Evolutionary conservation across 2,113 vertebrate species (phyloP).

Genomic region (Caranx ignobilis): DNA sequence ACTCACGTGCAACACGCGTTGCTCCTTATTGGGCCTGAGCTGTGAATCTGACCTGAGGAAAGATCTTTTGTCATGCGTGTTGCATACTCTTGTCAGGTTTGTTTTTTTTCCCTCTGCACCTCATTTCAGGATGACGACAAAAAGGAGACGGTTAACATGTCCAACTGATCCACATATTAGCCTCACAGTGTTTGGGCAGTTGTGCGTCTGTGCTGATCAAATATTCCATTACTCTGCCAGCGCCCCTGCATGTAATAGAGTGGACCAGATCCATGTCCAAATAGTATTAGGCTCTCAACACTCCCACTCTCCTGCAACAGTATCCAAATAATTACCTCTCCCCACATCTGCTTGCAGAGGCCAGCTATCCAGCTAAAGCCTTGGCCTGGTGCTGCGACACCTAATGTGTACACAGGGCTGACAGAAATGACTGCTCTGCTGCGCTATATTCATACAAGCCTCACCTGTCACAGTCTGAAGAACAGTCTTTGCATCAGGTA

Average conservation of each 20-base stretch:
- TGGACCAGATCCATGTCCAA: constrained; percentile 71
- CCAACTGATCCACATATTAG: constrained; percentile 40
- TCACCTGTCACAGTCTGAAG: constrained; percentile 28
- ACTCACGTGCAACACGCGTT: neutral
- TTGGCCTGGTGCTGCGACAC: constrained; percentile 39
- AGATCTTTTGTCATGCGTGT: neutral
- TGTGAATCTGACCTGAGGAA: constrained; percentile 9
- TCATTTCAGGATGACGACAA: neutral
- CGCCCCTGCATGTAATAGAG: constrained; percentile 67
- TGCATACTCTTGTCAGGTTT: constrained; percentile 6
- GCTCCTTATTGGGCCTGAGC: neutral
- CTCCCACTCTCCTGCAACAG: constrained; percentile 59
- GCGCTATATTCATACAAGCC: constrained; percentile 9
- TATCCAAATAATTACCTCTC: constrained; percentile 69
- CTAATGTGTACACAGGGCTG: constrained; percentile 29
- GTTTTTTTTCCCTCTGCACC: neutral
- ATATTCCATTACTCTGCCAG: constrained; percentile 73
- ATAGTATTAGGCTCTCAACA: constrained; percentile 65
- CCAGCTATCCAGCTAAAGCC: constrained; percentile 22
- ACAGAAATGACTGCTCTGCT: constrained; percentile 51
- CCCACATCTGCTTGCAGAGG: constrained; percentile 40
- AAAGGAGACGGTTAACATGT: constrained; percentile 29
- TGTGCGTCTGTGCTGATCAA: constrained; percentile 65
- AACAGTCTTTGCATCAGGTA: constrained; percentile 8
- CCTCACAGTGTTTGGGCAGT: constrained; percentile 41